phyloP scores from a whole-genome alignment of 1,140 invertebrate species.

The Telenomus remus region DNA sequence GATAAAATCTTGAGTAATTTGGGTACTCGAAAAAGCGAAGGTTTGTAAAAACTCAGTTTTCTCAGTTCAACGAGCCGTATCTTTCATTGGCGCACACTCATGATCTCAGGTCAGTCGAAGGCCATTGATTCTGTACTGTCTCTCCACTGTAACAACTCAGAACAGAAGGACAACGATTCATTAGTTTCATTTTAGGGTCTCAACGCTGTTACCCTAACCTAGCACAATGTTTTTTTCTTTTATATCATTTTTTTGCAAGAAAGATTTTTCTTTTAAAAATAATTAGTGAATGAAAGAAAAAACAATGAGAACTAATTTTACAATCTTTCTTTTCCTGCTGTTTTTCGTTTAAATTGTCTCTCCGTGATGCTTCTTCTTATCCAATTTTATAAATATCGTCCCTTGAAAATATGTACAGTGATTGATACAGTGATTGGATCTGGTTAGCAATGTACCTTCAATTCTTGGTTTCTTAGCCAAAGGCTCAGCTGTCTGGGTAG shows the following conservation, averaged over 20 bases:
- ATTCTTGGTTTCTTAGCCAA: constrained; percentile 66
- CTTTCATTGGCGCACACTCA: constrained; percentile 75
- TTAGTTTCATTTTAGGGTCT: constrained; percentile 73
- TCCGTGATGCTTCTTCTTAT: constrained; percentile 63
- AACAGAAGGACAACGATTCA: constrained; percentile 77
- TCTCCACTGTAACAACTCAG: constrained; percentile 77
- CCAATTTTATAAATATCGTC: constrained; percentile 49
- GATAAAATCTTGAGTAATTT: constrained; percentile 58
- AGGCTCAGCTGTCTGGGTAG: constrained; percentile 61
- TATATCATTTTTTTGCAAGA: constrained; percentile 14
- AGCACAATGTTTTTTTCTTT: constrained; percentile 48
- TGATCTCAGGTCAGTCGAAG: constrained; percentile 76
- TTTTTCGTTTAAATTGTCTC: constrained; percentile 61
- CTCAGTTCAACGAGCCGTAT: constrained; percentile 74
- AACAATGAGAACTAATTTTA: neutral
- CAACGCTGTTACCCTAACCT: constrained; percentile 67
- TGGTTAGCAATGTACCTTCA: constrained; percentile 73
- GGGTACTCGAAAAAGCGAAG: constrained; percentile 69
- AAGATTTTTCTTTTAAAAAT: neutral
- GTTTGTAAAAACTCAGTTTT: constrained; percentile 72
- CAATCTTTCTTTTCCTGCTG: constrained; percentile 51
- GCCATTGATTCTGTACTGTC: constrained; percentile 76
- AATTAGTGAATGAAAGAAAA: no score
- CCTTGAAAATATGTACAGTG: constrained; percentile 2
- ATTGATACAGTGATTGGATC: constrained; percentile 33